These are phyloP conservation scores for Cistogaster globosa DNA, from an alignment of 2,888 invertebrate species.

Conservation along the genomic window DNA sequence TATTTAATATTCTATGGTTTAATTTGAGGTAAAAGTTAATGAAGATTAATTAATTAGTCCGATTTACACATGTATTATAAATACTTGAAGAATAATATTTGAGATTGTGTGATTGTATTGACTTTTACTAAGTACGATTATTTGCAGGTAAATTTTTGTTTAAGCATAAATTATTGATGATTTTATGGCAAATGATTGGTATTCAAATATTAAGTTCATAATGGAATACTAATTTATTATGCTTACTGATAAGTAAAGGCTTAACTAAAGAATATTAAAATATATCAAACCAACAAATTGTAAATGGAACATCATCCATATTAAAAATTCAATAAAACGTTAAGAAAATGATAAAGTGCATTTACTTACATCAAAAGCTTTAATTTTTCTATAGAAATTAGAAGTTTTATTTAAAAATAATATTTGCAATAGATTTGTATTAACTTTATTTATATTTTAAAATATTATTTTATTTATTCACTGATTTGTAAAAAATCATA, in stretches of 20 bases:
- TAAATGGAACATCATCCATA: neutral
- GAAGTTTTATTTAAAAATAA: too few species aligned
- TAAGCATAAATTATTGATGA: constrained; percentile 13
- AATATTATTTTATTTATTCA: too few species aligned
- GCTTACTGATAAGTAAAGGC: neutral
- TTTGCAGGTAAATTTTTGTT: constrained; percentile 4
- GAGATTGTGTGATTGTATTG: neutral
- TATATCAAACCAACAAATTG: neutral
- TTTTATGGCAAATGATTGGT: constrained; percentile 2
- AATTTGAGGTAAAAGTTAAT: constrained; percentile 49
- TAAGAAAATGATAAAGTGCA: too few species aligned
- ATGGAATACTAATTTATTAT: constrained; percentile 26
- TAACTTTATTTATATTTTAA: too few species aligned
- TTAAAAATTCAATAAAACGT: too few species aligned
- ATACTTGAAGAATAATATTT: neutral
- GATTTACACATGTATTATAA: neutral
- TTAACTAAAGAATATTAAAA: neutral
- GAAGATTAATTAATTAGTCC: constrained; percentile 38
- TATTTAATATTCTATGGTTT: constrained; percentile 12
- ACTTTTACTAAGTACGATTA: neutral
- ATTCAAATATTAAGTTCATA: constrained; percentile 12
- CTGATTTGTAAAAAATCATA: too few species aligned
- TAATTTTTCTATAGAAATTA: too few species aligned
- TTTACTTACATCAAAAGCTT: too few species aligned
- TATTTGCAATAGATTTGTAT: too few species aligned